Percentiles rank a stretch among this genome's conserved stretches.
phyloP scores from a whole-genome alignment of 2,888 invertebrate genomes.

The Frankliniella intonsa region DNA sequence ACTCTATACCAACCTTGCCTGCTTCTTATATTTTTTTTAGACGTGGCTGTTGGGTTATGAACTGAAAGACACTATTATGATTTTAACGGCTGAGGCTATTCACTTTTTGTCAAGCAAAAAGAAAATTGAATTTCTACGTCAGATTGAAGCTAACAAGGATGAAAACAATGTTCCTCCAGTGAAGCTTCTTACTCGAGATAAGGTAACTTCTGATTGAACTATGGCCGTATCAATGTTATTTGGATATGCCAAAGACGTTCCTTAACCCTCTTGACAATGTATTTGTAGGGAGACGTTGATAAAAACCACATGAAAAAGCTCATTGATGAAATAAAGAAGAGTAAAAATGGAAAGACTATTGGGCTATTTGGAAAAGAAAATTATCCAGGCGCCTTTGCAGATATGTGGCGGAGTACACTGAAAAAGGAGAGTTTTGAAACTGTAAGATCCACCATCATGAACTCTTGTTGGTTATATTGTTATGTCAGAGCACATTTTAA shows the following conservation, averaged over 20 bases:
- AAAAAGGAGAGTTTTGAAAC: constrained; percentile 76
- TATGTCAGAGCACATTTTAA: neutral
- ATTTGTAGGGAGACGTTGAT: constrained; percentile 76
- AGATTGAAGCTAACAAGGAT: constrained; percentile 79
- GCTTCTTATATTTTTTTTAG: constrained; percentile 43
- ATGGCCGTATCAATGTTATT: too few relatives aligned
- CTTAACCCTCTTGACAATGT: neutral
- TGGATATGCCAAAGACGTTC: neutral
- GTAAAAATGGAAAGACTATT: constrained; percentile 80
- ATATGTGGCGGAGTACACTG: constrained; percentile 77
- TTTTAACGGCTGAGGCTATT: constrained; percentile 79
- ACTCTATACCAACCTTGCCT: neutral
- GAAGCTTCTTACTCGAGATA: constrained; percentile 81
- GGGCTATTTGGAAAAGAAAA: constrained; percentile 92
- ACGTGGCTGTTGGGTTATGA: constrained; percentile 98
- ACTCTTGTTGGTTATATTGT: constrained; percentile 25
- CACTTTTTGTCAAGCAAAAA: constrained; percentile 94
- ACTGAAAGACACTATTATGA: constrained; percentile 90
- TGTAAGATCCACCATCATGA: constrained; percentile 44
- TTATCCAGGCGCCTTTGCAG: constrained; percentile 89
- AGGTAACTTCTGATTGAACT: constrained; percentile 56
- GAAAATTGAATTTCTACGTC: constrained; percentile 93
- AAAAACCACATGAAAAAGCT: constrained; percentile 67
- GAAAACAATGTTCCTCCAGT: constrained; percentile 78
- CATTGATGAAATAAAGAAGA: constrained; percentile 76